Base-by-base conservation (phyloP, 2,888 invertebrate genomes). In the Leptarthrus brevirostris region DNA sequence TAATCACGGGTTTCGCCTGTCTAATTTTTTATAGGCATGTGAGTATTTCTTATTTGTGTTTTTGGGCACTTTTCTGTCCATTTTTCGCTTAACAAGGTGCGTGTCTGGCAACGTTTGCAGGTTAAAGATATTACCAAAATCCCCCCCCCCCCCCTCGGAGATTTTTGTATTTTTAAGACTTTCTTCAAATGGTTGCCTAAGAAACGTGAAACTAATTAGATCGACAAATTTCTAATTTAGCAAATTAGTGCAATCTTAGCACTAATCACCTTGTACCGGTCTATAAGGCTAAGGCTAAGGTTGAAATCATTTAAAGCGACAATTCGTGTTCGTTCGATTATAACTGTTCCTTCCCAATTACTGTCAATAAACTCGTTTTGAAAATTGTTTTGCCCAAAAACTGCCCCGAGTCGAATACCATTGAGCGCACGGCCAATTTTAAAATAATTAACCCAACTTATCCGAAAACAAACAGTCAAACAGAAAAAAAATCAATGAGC, bases 1-100 rank as follows among this genome's bases (percentile, higher is more conserved):
- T 73, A 73, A 73, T 73, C 69, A 73, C 73, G 64, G 73, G 73
- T 73, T 73, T 73, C 61, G 73, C 36, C 24, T 73, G 61, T 61
- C 61, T 54, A 53, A 71, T 71, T 71, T 71, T 71, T 71, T 30
- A n/a, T 14, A 36, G 58, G 58, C 54, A 40, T 71, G 26, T 71
- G 53, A 34, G 14, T 54, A n/a, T 54, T 8, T 71, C 54, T 36
- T 66, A 52, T 52, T 72, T 72, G 18, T 36, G 34, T 72, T 54
- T 56, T 49, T 49, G 22, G 26, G 30, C 49, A 56, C 10, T 58
- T 72, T 72, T 72, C 56, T 26, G 44, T 16, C 20, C 44, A 26
- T 44, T 58, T 72, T 73, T 64, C 61, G 47, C 34, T 73, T 72
- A 72, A 72, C 72, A 58, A 72, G 72, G 58, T 72, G 72, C 72